Base-by-base conservation (phyloP, 2,113 vertebrate genomes). In the Mobula hypostoma region DNA sequence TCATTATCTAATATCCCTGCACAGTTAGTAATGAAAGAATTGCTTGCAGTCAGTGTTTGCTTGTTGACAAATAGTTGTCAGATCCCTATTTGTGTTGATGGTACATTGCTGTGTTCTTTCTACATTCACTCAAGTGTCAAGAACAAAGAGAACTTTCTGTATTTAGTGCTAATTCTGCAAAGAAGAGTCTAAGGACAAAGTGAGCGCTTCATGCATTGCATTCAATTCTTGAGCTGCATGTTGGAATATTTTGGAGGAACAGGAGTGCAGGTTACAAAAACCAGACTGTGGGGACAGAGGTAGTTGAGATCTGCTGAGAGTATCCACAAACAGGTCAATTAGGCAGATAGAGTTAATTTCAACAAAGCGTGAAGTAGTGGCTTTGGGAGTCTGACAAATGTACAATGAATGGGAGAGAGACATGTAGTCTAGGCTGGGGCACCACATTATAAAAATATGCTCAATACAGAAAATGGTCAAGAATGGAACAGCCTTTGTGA, bases 1-100 rank as follows among this genome's bases (percentile, higher is more conserved):
- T 93, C 91, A 93, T 93, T 93, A 74, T 74, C 68, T 36, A 93
- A 93, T 93, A 93, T 27, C 40, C 91, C 72, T 74, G 66, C 36
- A 56, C 70, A 93, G 91, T 40, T 93, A 93, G 40, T 56, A 93
- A 76, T 93, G 91, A 72, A 74, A 93, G 70, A 93, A 74, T 74
- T 12, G 7, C 40, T 48, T 56, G 36, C 40, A 76, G 21, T 76
- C 61, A 32, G 61, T 66, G n/a, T n/a, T 66, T 66, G 85, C 58
- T 88, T 88, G 61, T 2, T 66, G 32, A 66, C 63, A 90, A 90
- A 66, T 32, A 66, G 6, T 2, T 74, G 68, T 68, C 32, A 48
- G 90, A 74, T 72, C 36, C 36, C 21, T 93, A 74, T 56, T 70
- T 93, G 24, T 14, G 29, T 48, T 76, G 40, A 2, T 74, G 91